phyloP scores from a whole-genome alignment of 1,140 invertebrate species.

The Chironomus tepperi region DNA sequence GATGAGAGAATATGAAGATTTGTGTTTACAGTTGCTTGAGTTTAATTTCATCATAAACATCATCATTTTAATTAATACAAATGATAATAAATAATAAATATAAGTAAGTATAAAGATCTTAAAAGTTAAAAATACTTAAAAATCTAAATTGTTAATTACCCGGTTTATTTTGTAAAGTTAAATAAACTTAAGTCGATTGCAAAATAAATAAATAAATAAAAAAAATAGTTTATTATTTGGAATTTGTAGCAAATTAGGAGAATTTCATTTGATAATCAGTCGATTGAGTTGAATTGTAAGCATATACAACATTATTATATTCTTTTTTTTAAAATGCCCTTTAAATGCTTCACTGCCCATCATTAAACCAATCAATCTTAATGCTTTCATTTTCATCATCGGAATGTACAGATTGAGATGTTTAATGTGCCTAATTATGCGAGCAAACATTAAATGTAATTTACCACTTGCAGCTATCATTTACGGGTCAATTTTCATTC shows the following conservation, averaged over 20 bases:
- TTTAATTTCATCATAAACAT: no score
- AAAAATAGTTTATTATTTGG: neutral
- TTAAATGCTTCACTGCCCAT: neutral
- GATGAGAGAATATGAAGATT: no score
- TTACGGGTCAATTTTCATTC: neutral
- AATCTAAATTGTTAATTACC: constrained; percentile 15
- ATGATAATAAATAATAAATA: no score
- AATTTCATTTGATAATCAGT: neutral
- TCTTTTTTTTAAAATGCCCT: neutral
- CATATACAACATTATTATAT: neutral
- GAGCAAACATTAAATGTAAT: constrained; percentile 1
- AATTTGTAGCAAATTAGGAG: neutral
- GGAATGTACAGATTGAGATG: neutral
- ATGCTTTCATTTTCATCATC: neutral
- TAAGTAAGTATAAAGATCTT: neutral
- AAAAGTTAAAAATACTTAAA: neutral
- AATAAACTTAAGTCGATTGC: neutral
- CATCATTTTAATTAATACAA: no score
- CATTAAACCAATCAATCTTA: neutral
- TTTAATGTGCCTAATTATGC: neutral
- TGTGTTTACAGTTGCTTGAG: no score
- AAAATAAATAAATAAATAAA: neutral
- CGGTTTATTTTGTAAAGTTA: neutral
- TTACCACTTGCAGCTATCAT: constrained; percentile 7
- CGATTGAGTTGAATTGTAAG: neutral